Evolutionary conservation across 2,888 invertebrate genomes (phyloP).

Genomic region (Eugnorisma glareosa): DNA sequence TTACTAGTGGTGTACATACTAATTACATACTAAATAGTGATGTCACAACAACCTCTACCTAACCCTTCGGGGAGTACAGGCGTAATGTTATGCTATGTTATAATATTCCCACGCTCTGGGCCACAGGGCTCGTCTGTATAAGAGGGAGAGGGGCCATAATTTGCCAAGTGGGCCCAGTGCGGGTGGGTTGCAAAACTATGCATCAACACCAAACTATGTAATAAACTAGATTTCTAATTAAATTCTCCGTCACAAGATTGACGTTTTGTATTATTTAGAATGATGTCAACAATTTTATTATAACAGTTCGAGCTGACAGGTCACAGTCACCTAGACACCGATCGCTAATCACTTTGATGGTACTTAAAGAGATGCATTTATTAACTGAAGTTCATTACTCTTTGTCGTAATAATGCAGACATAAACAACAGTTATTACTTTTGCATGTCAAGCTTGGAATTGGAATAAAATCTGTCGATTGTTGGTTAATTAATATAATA

Average conservation of each 20-base stretch:
- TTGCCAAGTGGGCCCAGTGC: not conserved
- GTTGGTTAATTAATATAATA: too few relatives aligned
- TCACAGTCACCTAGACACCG: constrained; percentile 54
- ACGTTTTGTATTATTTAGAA: constrained; percentile 17
- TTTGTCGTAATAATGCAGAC: constrained; percentile 6
- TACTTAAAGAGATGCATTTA: constrained; percentile 4
- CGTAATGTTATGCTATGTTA: not conserved
- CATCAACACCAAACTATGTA: not conserved
- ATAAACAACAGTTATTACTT: constrained; percentile 1
- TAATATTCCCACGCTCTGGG: too few relatives aligned
- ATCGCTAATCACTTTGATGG: constrained; percentile 40
- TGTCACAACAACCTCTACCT: too few relatives aligned
- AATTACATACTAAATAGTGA: too few relatives aligned
- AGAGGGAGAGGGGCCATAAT: not conserved
- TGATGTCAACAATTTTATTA: constrained; percentile 40
- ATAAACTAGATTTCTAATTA: not conserved
- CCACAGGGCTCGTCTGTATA: not conserved
- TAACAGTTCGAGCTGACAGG: not conserved
- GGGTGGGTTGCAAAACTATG: not conserved
- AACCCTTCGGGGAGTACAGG: too few relatives aligned
- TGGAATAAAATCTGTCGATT: not conserved
- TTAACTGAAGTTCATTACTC: constrained; percentile 11
- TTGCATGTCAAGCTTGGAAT: not conserved
- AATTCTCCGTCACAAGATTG: constrained; percentile 2
- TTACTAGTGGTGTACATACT: too few relatives aligned